Base-by-base conservation (phyloP, 2,113 vertebrate genomes). In the Psophia crepitans region DNA sequence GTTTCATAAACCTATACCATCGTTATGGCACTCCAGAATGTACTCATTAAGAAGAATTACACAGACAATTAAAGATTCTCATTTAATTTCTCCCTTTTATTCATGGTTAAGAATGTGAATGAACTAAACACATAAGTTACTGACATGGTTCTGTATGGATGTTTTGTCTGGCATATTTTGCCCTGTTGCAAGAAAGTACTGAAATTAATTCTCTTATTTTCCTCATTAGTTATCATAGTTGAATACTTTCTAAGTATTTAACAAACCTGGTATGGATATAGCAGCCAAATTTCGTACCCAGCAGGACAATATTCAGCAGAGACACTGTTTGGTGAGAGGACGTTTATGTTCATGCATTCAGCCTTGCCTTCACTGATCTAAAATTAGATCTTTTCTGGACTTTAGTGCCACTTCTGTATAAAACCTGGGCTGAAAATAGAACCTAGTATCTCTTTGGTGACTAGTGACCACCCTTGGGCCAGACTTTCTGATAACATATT, bases 1-100 rank as follows among this genome's bases (percentile, higher is more conserved):
- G 20, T 92, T 96, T 95, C 94, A 97, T 86, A 95, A 91, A 93
- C 70, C 33, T 75, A n/a, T 23, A 78, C n/a, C 63, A 82, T 79
- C 3, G 0, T 64, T 87, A 78, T 41, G 51, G 49, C 39, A 43
- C 44, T 90, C 54, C 56, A 81, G 65, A 82, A 92, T 83, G 56
- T 87, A 90, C 26, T 35, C 58, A 95, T 95, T 92, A 97, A 92
- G 48, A 70, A 95, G 81, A 97, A 94, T 64, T 93, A 96, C 81
- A 64, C 60, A 92, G 91, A 84, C 64, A 91, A 88, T 92, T 91
- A 71, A 69, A 78, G 30, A 82, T 27, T 95, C 39, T 90, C 26
- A 91, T 93, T 90, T 86, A 61, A 76, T 81, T 92, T 91, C 65
- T 94, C 53, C 43, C 71, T 91, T 85, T 90, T 65, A 80, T 91